Evolutionary conservation across 1,140 invertebrate genomes (phyloP), one percentile per base, ranked within the genome.

Genomic region (Aradophagus sp.): DNA sequence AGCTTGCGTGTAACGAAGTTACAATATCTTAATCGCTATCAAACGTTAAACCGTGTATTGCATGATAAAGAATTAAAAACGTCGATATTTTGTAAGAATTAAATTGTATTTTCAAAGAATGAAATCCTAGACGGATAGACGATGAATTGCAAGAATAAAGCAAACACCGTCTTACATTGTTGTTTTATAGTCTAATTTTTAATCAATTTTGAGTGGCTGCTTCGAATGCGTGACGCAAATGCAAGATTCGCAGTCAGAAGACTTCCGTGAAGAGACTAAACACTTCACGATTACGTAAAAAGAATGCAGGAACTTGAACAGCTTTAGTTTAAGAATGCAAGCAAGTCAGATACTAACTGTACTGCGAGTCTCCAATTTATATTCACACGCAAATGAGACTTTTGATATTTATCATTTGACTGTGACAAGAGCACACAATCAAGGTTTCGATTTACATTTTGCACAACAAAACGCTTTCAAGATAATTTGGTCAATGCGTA

Each of bases 321-420:
- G 39, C 47, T 42, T 15, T 26, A 32, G 70, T 74, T 74, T 78
- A 75, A 79, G 78, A 81, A 77, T 76, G 68, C 67, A 75, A 76
- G 56, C 45, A 19, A 34, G 16, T 44, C 23, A 65, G 34, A 56
- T 73, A 70, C 75, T 77, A 61, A 72, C 62, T 55, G 74, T 52
- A 80, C 76, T 77, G 79, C 81, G 80, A 72, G 80, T 81, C 76
- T 80, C 74, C 75, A 80, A 80, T 81, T 80, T 77, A 81, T 80
- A 80, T 73, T 75, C 72, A 75, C 77, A 79, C 77, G 77, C 80
- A 77, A 81, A 77, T 73, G 80, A 73, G 67, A 68, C 68, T 58
- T 65, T 52, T 47, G 52, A 63, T 62, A 56, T 50, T 50, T 67
- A 52, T 50, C 50, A 73, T 74, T 76, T 71, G 73, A 76, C 74